Evolutionary conservation across 2,113 vertebrate genomes (phyloP), one percentile per base, ranked within the genome.

Genomic region (Lycocorax pyrrhopterus): DNA sequence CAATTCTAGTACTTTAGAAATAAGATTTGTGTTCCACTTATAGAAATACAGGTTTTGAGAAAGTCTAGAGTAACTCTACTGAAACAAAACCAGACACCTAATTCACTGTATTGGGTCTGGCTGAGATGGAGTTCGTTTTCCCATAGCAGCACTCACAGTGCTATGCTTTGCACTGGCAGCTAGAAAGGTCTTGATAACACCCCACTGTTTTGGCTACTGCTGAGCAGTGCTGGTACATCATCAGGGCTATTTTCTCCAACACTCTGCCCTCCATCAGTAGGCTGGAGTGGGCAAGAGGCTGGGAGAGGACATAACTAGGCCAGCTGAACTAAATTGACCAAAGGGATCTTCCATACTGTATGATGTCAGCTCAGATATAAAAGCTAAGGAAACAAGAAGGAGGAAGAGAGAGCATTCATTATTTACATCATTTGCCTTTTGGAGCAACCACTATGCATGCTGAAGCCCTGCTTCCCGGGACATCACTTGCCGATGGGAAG

Each of bases 381-480:
- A 69, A 69, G 10, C 17, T 63, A 55, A 63, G 63, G 37, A 56
- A 63, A 44, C 19, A 29, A 56, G 41, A 21, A 53, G 27, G 41
- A 62, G 29, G 16, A 76, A 33, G 13, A 56, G 43, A 55, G 15
- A 18, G 8, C 35, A 29, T 77, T 69, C 21, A 23, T 63, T 37
- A 43, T 49, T 71, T 49, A 43, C 6, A n/a, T 46, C 18, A 18
- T 55, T 76, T 90, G 16, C 41, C 8, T 49, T 76, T 60, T 41
- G 26, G 63, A 76, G 32, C 27, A 71, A 12, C 13, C 5, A 25
- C 16, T 27, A 12, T 13, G 8, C 5, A 30, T 43, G 43, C 32
- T 0, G 0, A 90, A 63, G 8, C 49, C 7, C 26, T 63, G 12
- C 20, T 53, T 75, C 53, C 20, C 1, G 0, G 21, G 27, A 26